Percentiles rank a stretch among this genome's conserved stretches.
Evolutionary conservation across 2,113 vertebrate genomes (phyloP).

Genomic region (Caloenas nicobarica): DNA sequence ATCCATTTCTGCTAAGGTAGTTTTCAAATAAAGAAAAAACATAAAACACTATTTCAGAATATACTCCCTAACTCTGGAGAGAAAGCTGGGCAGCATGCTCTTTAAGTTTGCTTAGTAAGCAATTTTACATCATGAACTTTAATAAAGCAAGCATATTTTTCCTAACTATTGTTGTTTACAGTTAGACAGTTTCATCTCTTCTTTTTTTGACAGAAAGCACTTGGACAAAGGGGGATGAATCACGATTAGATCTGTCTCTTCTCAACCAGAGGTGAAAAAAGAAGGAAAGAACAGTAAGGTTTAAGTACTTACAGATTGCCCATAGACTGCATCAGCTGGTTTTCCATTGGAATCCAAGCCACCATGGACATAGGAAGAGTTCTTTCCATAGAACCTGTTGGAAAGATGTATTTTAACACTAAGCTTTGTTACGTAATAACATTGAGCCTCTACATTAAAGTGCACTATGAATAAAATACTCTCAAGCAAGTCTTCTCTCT

Average conservation of each 20-base stretch:
- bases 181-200: not conserved
- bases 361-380: slow-evolving; percentile 97
- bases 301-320: slow-evolving; percentile 86
- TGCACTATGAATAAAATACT: not conserved
- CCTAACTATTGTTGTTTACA: not conserved
- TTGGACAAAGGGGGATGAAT: not conserved
- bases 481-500: not conserved
- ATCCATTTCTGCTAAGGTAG: not conserved
- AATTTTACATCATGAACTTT: not conserved
- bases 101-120: not conserved
- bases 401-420: not conserved
- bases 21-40: not conserved
- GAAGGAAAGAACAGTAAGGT: not conserved
- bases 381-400: slow-evolving; percentile 97
- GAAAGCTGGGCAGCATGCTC: not conserved
- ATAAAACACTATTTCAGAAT: not conserved
- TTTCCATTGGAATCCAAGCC: slow-evolving; percentile 94
- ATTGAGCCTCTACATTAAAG: not conserved
- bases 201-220: not conserved
- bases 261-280: not conserved
- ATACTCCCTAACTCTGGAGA: not conserved
- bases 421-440: not conserved
- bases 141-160: not conserved
- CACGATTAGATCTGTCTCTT: not conserved
- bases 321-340: slow-evolving; percentile 93